Evolutionary conservation across 2,888 invertebrate species (phyloP).

Genomic region (Leucoptera coffeella): DNA sequence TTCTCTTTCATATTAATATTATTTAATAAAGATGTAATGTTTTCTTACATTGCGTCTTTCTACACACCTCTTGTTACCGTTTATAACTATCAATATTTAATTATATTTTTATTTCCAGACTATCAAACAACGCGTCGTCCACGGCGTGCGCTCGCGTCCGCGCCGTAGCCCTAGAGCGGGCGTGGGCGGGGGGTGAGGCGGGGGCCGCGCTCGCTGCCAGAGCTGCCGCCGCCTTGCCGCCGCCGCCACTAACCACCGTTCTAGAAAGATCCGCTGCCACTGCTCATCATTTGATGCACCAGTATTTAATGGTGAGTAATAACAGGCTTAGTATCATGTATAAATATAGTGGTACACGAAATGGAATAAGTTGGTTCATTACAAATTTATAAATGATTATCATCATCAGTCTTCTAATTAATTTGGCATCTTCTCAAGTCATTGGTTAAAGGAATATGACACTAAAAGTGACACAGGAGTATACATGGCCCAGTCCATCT

Average conservation of each 20-base stretch:
- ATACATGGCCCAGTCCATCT: too few species aligned
- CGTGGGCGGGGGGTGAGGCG: conserved; percentile 40
- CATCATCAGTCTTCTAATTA: too few species aligned
- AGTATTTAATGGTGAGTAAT: conserved; percentile 27
- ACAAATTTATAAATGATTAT: too few species aligned
- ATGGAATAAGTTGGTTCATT: too few species aligned
- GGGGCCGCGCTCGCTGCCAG: conserved; percentile 32
- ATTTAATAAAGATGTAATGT: too few species aligned
- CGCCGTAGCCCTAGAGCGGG: conserved; percentile 35
- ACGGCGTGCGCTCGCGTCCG: conserved; percentile 18
- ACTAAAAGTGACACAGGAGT: too few species aligned
- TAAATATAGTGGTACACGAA: neutral
- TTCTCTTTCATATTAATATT: too few species aligned
- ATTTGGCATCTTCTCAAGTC: too few species aligned
- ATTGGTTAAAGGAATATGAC: too few species aligned
- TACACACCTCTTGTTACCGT: too few species aligned
- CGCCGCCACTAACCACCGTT: conserved; percentile 33
- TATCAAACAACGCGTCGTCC: conserved; percentile 17
- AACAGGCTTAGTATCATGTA: neutral
- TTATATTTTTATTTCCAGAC: conserved; percentile 7
- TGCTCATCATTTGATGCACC: conserved; percentile 38
- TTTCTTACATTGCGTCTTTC: too few species aligned
- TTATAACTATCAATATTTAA: neutral
- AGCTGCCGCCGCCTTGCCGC: conserved; percentile 37
- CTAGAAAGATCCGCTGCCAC: conserved; percentile 35